Base-by-base conservation (phyloP, 2,888 invertebrate species). In the Ryuthela nishihirai region DNA sequence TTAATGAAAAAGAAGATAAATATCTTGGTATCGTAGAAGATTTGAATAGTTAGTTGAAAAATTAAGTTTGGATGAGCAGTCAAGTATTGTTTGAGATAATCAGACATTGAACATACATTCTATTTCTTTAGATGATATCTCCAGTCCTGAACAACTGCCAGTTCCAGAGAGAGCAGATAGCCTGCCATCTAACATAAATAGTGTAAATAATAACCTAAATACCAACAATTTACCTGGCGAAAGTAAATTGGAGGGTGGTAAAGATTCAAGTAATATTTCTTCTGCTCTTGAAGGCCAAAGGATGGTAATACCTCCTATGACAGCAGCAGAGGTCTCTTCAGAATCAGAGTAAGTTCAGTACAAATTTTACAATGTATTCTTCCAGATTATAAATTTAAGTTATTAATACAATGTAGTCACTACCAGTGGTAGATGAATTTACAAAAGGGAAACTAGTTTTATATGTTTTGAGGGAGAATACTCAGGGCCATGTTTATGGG, bases 151-250 rank as follows among this genome's bases (percentile, higher is more conserved):
- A 34, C 59, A 64, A 34, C 45, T 65, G 12, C 65, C 65, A 12
- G 64, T 62, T 6, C 71, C 72, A 1, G 65, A 68, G 49, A 64
- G 71, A 32, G 67, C 67, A 21, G 72, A 72, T 67, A 72, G 70
- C 66, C 67, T 72, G 35, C 67, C 65, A 47, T 55, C 56, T n/a
- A 62, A 56, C 45, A 36, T 45, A 15, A 60, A 60, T 26, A 60
- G 45, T 40, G 39, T 61, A 18, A 54, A 61, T 46, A 61, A 55
- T 23, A 48, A 55, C 23, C 21, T 26, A 7, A 43, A 29, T 2
- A 18, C 25, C 4, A 48, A 23, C 24, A 35, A 18, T 29, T 42
- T 47, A 0, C 10, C 6, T 3, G 54, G 44, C 17, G 23, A 21
- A 2, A 40, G 23, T 36, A 21, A 29, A 17, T 18, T 29, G 12